phyloP scores from a whole-genome alignment of 1,140 invertebrate genomes.

The Coptotermes formosanus region DNA sequence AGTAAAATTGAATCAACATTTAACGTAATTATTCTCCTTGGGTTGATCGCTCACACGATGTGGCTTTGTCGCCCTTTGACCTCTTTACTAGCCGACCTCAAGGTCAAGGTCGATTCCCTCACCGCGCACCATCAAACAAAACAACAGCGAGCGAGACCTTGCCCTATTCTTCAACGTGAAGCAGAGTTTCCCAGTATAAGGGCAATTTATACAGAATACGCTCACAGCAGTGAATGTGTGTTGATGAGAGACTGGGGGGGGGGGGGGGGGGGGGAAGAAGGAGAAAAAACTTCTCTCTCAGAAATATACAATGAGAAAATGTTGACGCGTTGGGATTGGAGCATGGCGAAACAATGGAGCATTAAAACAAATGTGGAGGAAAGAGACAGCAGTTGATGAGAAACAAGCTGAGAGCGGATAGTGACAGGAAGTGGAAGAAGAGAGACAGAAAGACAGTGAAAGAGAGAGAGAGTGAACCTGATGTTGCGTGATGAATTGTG shows the following conservation, averaged over 20 bases:
- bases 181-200: slow-evolving; percentile 1
- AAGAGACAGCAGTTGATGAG: neutral
- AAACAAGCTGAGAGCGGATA: neutral
- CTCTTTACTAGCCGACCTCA: neutral
- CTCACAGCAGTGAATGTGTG: slow-evolving; percentile 20
- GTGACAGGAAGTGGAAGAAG: slow-evolving; percentile 20
- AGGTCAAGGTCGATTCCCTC: slow-evolving; percentile 26
- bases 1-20: neutral
- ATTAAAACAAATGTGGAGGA: slow-evolving; percentile 15
- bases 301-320: slow-evolving; percentile 25
- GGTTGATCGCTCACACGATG: slow-evolving; percentile 20
- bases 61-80: neutral
- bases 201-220: neutral
- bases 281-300: neutral
- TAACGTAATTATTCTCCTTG: neutral
- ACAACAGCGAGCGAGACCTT: slow-evolving; percentile 2
- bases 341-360: slow-evolving; percentile 25
- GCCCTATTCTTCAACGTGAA: slow-evolving; percentile 19
- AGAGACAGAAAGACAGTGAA: no score
- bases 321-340: slow-evolving; percentile 21
- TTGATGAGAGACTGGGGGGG: neutral
- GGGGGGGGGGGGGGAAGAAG: no score
- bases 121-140: neutral
- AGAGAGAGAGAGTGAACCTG: slow-evolving; percentile 18
- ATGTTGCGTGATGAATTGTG: slow-evolving; percentile 24